phyloP scores from a whole-genome alignment of 2,797 vertebrate genomes.

The Falco biarmicus region DNA sequence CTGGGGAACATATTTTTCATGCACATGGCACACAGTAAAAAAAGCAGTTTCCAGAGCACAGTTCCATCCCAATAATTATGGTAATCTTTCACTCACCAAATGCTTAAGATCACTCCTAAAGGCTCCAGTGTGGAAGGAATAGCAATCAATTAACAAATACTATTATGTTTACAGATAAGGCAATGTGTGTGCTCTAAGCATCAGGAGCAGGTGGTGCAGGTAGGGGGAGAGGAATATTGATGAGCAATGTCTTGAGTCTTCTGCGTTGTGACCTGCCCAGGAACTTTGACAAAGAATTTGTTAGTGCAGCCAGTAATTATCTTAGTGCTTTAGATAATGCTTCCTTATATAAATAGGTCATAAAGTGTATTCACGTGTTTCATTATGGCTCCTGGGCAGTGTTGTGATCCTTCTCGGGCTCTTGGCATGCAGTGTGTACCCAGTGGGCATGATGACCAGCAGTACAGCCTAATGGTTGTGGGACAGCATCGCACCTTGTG shows the following conservation, averaged over 20 bases:
- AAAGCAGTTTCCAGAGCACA: background rate
- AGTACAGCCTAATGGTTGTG: background rate
- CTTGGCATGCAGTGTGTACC: fast-evolving
- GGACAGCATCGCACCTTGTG: fast-evolving
- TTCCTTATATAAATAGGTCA: background rate
- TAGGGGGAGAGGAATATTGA: background rate
- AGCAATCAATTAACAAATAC: background rate
- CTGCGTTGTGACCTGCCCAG: background rate
- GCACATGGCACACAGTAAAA: background rate
- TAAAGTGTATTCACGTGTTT: background rate
- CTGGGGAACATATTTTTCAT: background rate
- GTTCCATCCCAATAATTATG: background rate
- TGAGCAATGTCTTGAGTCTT: background rate
- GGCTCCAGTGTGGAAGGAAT: background rate
- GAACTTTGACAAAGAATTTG: background rate
- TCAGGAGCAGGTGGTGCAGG: background rate
- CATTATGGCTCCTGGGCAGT: background rate
- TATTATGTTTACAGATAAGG: background rate
- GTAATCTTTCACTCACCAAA: background rate
- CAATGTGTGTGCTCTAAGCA: background rate
- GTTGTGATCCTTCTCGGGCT: background rate
- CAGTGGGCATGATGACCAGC: background rate
- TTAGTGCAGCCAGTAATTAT: background rate
- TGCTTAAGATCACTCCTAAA: background rate
- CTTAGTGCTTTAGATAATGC: background rate